A percentile compares a stretch with the other conserved stretches of the same genome.
phyloP scores from a whole-genome alignment of 2,888 invertebrate genomes.

The Cartodere bifasciata region DNA sequence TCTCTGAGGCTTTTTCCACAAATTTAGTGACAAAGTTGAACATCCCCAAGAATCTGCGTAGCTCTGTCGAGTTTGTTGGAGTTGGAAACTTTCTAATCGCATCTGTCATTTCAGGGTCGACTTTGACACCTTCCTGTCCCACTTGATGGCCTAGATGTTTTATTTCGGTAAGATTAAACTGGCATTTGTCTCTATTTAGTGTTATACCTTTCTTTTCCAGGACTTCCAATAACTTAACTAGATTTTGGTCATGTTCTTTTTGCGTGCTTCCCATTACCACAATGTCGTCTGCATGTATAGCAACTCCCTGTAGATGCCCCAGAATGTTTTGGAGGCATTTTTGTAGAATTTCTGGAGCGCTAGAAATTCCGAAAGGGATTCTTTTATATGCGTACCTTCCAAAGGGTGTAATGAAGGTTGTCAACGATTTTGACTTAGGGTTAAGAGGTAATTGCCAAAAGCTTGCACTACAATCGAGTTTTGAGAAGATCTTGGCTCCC shows the following conservation, averaged over 20 bases:
- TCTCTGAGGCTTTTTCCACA: conserved; percentile 13
- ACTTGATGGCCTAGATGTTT: conserved; percentile 19
- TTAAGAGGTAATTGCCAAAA: conserved; percentile 18
- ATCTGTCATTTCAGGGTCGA: conserved; percentile 11
- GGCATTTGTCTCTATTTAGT: conserved; percentile 19
- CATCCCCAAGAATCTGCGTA: conserved; percentile 16
- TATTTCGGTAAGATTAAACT: conserved; percentile 14
- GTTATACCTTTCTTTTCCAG: conserved; percentile 13
- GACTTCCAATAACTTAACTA: not conserved
- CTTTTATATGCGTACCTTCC: conserved; percentile 6
- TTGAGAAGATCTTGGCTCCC: conserved; percentile 15
- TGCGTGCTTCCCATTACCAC: not conserved
- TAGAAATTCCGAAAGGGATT: conserved; percentile 6
- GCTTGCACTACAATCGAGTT: conserved; percentile 18
- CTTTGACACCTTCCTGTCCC: conserved; percentile 11
- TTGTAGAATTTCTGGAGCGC: conserved; percentile 4
- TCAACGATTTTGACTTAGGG: conserved; percentile 4
- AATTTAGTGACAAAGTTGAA: conserved; percentile 16
- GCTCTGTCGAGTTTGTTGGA: conserved; percentile 12
- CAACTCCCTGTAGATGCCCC: not conserved
- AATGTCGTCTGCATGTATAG: not conserved
- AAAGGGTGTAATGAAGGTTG: conserved; percentile 13
- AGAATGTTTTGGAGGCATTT: conserved; percentile 5
- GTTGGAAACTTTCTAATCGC: conserved; percentile 12
- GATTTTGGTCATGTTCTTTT: not conserved